phyloP scores from a whole-genome alignment of 2,888 invertebrate genomes.

The Cecidostiba fungosa region DNA sequence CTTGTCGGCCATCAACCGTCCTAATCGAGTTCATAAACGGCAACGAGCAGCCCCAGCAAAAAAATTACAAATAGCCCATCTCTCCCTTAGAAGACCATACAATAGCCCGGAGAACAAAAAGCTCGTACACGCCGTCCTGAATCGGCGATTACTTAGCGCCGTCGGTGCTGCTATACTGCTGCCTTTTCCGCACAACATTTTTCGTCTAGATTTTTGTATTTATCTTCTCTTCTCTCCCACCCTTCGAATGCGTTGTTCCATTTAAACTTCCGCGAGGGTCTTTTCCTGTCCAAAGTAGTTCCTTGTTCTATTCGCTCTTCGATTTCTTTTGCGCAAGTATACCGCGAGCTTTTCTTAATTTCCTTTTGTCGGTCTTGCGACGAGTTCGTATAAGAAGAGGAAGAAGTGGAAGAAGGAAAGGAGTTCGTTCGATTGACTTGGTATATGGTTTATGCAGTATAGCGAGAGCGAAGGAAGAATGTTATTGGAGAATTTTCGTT shows the following conservation, averaged over 20 bases:
- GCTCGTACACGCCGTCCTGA: constrained; percentile 4
- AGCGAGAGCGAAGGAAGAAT: neutral
- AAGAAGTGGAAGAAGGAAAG: neutral
- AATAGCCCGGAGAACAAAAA: constrained; percentile 47
- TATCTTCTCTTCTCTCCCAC: constrained; percentile 15
- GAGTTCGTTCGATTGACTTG: constrained; percentile 30
- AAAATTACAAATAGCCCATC: constrained; percentile 15
- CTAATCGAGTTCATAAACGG: constrained; percentile 12
- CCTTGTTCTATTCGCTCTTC: neutral
- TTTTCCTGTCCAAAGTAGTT: neutral
- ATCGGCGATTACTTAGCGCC: constrained; percentile 62
- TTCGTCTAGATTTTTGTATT: constrained; percentile 48
- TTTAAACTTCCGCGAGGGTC: constrained; percentile 56
- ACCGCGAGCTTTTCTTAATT: constrained; percentile 50
- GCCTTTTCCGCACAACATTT: neutral
- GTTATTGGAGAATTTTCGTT: neutral
- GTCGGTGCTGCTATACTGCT: neutral
- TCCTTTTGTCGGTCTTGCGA: constrained; percentile 32
- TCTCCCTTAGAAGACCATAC: neutral
- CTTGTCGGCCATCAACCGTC: neutral
- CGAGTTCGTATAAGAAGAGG: neutral
- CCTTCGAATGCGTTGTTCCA: constrained; percentile 57
- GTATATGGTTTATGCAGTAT: neutral
- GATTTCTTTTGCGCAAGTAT: constrained; percentile 29
- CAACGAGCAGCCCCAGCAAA: neutral